phyloP scores from a whole-genome alignment of 2,113 vertebrate genomes.

The Arizona elegans region DNA sequence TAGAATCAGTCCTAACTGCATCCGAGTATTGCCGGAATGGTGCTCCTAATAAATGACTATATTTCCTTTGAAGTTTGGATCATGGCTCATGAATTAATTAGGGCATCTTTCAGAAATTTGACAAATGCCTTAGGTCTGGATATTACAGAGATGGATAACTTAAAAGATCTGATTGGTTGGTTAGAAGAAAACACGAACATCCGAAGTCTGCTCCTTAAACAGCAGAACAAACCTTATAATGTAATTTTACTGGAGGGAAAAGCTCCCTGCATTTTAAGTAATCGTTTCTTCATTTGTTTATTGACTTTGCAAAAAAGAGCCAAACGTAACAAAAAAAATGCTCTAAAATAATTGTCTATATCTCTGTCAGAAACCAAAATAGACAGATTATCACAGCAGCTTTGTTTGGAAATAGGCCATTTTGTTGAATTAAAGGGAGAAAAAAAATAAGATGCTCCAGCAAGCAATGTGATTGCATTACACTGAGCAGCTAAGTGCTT shows the following conservation, averaged over 20 bases:
- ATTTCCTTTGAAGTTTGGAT: too few relatives aligned
- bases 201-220: not conserved
- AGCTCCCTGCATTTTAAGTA: not conserved
- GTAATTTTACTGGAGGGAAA: not conserved
- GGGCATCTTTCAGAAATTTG: too few relatives aligned
- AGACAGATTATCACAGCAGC: not conserved
- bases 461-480: accelerated
- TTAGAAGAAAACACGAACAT: not conserved
- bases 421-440: not conserved
- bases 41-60: too few relatives aligned
- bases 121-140: not conserved
- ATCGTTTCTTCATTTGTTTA: not conserved
- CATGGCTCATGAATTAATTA: too few relatives aligned
- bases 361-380: not conserved
- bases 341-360: not conserved
- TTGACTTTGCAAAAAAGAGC: not conserved
- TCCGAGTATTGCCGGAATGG: too few relatives aligned
- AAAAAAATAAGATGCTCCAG: not conserved
- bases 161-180: not conserved
- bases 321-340: not conserved
- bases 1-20: too few relatives aligned
- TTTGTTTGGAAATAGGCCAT: not conserved
- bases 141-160: not conserved
- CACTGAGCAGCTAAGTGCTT: not conserved
- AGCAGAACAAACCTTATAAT: not conserved